These are phyloP conservation scores for Pandemis heparana DNA, from an alignment of 2,888 invertebrate species.

Conservation along the genomic window DNA sequence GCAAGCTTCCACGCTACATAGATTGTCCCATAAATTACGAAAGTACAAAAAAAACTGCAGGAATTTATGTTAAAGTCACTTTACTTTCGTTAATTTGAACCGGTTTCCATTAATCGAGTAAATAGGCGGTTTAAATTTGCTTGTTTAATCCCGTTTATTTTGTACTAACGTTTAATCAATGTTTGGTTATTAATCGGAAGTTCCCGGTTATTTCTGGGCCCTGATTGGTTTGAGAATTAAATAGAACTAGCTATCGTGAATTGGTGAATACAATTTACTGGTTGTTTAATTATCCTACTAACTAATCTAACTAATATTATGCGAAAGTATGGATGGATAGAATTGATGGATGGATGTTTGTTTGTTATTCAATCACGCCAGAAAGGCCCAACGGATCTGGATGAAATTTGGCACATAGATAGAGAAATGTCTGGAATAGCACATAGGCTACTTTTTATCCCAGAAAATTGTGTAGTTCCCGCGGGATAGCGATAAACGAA, in stretches of 20 bases:
- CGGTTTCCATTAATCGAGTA: slow-evolving; percentile 40
- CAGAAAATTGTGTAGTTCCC: no score
- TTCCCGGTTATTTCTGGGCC: slow-evolving; percentile 8
- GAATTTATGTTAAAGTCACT: slow-evolving; percentile 58
- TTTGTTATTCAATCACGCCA: no score
- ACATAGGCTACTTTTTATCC: no score
- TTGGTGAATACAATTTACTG: neutral
- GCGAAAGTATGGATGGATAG: no score
- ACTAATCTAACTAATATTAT: no score
- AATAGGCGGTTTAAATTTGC: slow-evolving; percentile 38
- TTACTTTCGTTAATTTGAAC: slow-evolving; percentile 24
- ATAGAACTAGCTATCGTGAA: neutral
- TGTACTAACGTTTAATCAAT: slow-evolving; percentile 35
- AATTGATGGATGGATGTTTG: no score
- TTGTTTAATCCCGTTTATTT: slow-evolving; percentile 34
- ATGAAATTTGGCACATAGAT: no score
- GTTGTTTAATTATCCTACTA: no score
- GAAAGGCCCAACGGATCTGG: no score
- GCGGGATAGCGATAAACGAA: no score
- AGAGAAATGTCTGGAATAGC: no score
- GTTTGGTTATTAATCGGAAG: slow-evolving; percentile 23
- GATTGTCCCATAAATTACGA: slow-evolving; percentile 79
- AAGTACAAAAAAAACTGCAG: slow-evolving; percentile 56
- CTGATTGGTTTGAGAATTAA: slow-evolving; percentile 4
- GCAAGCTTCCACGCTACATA: slow-evolving; percentile 46